Conservation (phyloP, 2,113 vertebrate species). For the Centropus bengalensis region DNA sequence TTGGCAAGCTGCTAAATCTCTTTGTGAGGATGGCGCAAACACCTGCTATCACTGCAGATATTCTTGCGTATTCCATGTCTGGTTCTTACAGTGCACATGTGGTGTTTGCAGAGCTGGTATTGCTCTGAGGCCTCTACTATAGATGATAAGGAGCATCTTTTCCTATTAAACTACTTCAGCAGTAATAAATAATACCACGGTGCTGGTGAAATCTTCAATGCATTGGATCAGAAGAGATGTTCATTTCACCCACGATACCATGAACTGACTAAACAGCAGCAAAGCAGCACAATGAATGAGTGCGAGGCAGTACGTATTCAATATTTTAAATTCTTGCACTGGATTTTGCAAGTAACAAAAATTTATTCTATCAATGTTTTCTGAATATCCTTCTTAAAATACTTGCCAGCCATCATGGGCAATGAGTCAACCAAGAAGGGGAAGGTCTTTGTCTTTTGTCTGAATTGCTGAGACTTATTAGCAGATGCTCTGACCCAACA, state of each 20-base stretch:
- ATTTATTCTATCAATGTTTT: neutral
- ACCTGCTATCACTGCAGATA: neutral
- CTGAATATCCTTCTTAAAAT: neutral
- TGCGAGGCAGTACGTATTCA: neutral
- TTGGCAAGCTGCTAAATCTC: neutral
- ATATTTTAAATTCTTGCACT: neutral
- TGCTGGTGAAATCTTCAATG: neutral
- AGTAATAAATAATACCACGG: neutral
- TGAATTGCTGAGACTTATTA: neutral
- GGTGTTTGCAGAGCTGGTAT: neutral
- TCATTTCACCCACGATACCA: neutral
- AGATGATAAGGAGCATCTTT: neutral
- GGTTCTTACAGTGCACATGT: neutral
- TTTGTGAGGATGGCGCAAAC: neutral
- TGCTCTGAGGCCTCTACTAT: neutral
- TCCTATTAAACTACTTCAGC: neutral
- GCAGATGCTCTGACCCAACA: neutral
- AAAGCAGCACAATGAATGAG: neutral
- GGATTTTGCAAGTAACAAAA: neutral
- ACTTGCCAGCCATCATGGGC: neutral
- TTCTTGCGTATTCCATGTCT: neutral
- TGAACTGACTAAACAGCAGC: neutral
- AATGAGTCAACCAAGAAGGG: neutral
- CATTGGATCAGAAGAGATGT: neutral
- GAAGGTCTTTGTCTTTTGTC: neutral